A percentile compares a stretch with the other conserved stretches of the same genome.
Conservation (phyloP, 2,113 vertebrate genomes). For the Bufo bufo region DNA sequence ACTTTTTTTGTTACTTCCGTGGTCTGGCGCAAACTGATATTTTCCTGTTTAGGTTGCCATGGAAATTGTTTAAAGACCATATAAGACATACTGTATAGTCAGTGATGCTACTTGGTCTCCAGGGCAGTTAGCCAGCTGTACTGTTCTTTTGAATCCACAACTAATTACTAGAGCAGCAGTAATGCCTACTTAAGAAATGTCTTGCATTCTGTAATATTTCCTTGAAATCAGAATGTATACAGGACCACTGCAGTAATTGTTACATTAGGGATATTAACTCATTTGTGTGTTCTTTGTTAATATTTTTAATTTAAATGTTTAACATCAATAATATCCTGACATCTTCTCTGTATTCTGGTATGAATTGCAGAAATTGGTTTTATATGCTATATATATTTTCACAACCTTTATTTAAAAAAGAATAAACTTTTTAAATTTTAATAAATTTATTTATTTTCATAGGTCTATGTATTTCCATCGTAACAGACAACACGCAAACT, state of each 20-base stretch:
- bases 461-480: too few species aligned
- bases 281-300: background rate
- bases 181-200: slow-evolving; percentile 40
- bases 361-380: too few species aligned
- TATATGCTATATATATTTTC: too few species aligned
- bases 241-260: background rate
- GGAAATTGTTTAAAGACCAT: slow-evolving; percentile 17
- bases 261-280: background rate
- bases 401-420: too few species aligned
- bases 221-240: background rate
- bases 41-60: slow-evolving; percentile 34
- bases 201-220: slow-evolving; percentile 5
- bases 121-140: slow-evolving; percentile 49
- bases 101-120: slow-evolving; percentile 42
- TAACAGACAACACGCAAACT: too few species aligned
- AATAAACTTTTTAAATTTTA: too few species aligned
- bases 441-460: too few species aligned
- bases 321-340: background rate
- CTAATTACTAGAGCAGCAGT: slow-evolving; percentile 53
- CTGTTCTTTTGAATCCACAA: background rate
- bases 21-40: slow-evolving; percentile 10
- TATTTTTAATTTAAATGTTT: background rate
- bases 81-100: slow-evolving; percentile 34
- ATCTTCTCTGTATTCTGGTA: background rate
- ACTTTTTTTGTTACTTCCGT: background rate